Base-by-base conservation (phyloP, 1,140 invertebrate genomes). In the Mylabris phalerata region DNA sequence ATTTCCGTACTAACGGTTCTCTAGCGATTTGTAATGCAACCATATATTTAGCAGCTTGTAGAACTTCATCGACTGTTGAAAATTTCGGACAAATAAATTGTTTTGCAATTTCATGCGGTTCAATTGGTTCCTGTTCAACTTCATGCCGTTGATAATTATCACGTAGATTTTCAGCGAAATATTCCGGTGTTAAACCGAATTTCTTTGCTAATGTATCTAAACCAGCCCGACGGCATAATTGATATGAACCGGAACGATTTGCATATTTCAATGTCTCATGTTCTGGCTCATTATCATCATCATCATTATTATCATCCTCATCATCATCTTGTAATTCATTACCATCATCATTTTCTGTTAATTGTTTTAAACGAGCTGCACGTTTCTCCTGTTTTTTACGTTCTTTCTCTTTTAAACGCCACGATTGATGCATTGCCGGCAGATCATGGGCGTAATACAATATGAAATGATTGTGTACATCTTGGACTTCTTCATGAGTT, bases 141-240 rank as follows among this genome's bases (percentile, higher is more conserved):
- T 99, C 95, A 74, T 98, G 92, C n/a, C 92, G 81, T 69, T 95
- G 92, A 76, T 98, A 99, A 72, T 95, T 95, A 69, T 98, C 95
- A 1, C 93, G 81, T 0, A 98, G 75, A 77, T 99, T 99, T 77
- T 98, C 95, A 2, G 93, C 95, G 76, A 97, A 98, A 71, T 98
- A 87, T 70, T 96, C 91, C 0, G 97, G 92, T 2, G 86, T 89
- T n/a, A 99, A 75, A 62, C 97, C 98, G 77, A 98, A 98, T 61
- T 86, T 89, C 70, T 92, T 92, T 1, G 92, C 90, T 40, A 98
- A 80, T 3, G 85, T 84, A 71, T 85, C 84, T n/a, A 97, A 78
- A 19, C 92, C 90, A 26, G 90, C 88, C 73, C 88, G 88, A 26
- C 85, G 77, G 71, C 94, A 96, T 46, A 95, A 82, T 25, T 85